phyloP scores from a whole-genome alignment of 2,113 vertebrate species.

The Lagopus leucura region DNA sequence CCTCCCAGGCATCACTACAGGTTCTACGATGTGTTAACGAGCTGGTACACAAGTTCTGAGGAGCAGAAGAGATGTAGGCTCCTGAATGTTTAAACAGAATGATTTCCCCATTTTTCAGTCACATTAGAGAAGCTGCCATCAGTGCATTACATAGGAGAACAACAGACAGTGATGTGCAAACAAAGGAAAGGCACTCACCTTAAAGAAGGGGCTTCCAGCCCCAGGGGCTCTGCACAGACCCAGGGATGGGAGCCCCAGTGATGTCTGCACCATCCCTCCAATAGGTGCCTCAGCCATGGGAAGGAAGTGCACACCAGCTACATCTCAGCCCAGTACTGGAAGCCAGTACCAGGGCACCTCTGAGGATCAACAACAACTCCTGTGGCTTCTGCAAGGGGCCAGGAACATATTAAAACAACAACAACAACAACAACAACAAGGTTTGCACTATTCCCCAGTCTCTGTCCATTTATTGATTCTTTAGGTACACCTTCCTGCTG shows the following conservation, averaged over 20 bases:
- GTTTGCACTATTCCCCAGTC: not conserved
- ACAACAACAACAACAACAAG: not conserved
- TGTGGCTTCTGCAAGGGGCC: not conserved
- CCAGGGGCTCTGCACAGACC: not conserved
- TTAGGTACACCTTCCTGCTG: constrained; percentile 92
- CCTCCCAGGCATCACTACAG: fast-evolving
- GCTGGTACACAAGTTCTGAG: not conserved
- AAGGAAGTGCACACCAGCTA: not conserved
- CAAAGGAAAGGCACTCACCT: not conserved
- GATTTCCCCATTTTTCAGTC: not conserved
- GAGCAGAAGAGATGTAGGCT: not conserved
- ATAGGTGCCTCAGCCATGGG: fast-evolving
- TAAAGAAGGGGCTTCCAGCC: not conserved
- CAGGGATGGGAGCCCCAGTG: not conserved
- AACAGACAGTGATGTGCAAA: not conserved
- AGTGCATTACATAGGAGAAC: not conserved
- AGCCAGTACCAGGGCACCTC: not conserved
- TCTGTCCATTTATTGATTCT: constrained; percentile 18
- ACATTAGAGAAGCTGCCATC: not conserved
- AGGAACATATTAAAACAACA: not conserved
- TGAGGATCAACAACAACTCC: not conserved
- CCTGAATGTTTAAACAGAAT: not conserved
- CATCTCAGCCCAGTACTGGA: no score
- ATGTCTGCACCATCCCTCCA: not conserved
- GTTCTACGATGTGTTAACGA: not conserved